Evolutionary conservation across 2,888 invertebrate genomes (phyloP).

Genomic region (Drosophila tripunctata): DNA sequence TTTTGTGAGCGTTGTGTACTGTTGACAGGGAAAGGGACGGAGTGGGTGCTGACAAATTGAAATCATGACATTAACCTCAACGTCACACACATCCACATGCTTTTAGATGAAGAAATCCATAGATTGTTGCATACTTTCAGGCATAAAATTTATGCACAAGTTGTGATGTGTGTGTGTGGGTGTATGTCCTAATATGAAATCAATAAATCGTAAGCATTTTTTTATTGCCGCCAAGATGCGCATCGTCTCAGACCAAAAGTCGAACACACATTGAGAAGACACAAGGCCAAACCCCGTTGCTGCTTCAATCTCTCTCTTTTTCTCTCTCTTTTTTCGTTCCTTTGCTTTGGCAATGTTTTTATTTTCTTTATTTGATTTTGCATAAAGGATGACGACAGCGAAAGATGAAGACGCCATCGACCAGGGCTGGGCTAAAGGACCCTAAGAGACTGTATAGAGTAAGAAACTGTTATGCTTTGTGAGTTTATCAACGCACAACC

Average conservation of each 20-base stretch:
- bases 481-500: conserved; percentile 72
- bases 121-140: conserved; percentile 70
- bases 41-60: conserved; percentile 58
- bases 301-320: not conserved
- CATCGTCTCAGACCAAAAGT: conserved; percentile 38
- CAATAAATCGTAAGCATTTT: conserved; percentile 70
- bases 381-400: conserved; percentile 68
- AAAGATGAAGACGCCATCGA: conserved; percentile 22
- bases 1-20: not conserved
- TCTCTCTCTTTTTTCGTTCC: not conserved
- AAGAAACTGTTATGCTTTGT: conserved; percentile 56
- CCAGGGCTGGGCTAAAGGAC: not conserved
- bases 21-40: not conserved
- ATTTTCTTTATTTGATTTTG: conserved; percentile 67
- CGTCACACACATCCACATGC: conserved; percentile 9
- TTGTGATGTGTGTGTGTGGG: conserved; percentile 21
- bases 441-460: not conserved
- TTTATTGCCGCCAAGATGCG: conserved; percentile 56
- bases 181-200: conserved; percentile 65
- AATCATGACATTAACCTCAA: conserved; percentile 68
- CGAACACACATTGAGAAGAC: conserved; percentile 24
- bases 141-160: conserved; percentile 66
- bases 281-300: conserved; percentile 23
- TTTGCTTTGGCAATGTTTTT: conserved; percentile 46
- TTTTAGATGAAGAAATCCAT: conserved; percentile 11